These are phyloP conservation scores for Phrynocephalus vlangalii DNA, from an alignment of 2,797 vertebrate species.

Conservation along the genomic window DNA sequence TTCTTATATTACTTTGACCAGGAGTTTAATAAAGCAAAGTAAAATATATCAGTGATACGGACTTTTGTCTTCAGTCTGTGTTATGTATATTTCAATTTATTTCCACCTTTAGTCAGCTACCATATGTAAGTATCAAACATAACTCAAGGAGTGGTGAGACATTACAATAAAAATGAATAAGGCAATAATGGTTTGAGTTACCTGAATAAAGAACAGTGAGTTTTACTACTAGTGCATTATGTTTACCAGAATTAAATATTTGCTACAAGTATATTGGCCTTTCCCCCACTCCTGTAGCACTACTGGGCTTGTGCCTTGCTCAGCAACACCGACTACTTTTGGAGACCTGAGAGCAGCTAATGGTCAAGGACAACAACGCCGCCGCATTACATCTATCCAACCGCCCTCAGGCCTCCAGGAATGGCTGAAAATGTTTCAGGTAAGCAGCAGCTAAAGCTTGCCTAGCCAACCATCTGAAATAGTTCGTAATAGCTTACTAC, in stretches of 20 bases:
- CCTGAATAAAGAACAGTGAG: background rate
- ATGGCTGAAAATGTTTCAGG: slow-evolving; percentile 99
- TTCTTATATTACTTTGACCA: background rate
- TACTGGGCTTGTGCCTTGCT: slow-evolving; percentile 94
- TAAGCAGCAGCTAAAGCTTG: slow-evolving; percentile 67
- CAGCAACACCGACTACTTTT: slow-evolving; percentile 97
- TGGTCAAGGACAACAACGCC: slow-evolving; percentile 95
- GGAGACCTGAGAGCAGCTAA: slow-evolving; percentile 96
- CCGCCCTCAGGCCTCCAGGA: slow-evolving; percentile 97
- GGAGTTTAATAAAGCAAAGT: background rate
- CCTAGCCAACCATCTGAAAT: background rate
- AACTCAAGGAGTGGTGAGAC: background rate
- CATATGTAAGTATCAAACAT: background rate
- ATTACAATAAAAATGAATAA: too few species aligned
- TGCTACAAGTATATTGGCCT: background rate
- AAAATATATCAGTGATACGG: background rate
- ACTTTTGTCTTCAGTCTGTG: slow-evolving; percentile 35
- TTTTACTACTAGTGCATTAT: background rate
- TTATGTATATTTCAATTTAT: background rate
- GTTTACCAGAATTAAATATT: slow-evolving; percentile 7
- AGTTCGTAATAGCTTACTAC: background rate
- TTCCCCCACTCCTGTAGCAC: slow-evolving; percentile 79
- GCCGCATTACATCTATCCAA: slow-evolving; percentile 95
- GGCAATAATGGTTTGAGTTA: background rate
- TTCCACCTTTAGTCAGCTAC: background rate